Percentiles rank a stretch among this genome's conserved stretches.
These are phyloP conservation scores for Bucorvus abyssinicus DNA, from an alignment of 2,797 vertebrate species.

Conservation along the genomic window DNA sequence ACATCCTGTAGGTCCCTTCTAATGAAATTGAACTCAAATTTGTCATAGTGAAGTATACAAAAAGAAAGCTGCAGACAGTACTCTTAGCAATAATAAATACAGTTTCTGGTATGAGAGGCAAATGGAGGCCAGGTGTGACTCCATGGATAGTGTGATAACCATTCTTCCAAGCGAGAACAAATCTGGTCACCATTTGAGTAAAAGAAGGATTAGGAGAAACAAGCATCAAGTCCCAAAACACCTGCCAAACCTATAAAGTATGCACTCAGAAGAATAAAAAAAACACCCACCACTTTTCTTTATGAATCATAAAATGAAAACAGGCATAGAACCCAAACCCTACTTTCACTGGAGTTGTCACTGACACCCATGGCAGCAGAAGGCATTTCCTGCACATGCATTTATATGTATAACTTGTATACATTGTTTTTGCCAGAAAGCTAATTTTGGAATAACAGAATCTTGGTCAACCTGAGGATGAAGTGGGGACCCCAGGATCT, in stretches of 20 bases:
- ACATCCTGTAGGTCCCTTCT: background rate
- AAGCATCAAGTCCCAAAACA: constrained; percentile 75
- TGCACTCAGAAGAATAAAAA: background rate
- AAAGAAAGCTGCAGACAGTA: background rate
- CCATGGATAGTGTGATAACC: constrained; percentile 83
- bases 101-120: constrained; percentile 78
- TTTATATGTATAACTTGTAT: background rate
- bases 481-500: background rate
- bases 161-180: constrained; percentile 82
- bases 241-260: constrained; percentile 70
- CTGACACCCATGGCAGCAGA: background rate
- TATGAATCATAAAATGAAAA: constrained; percentile 23
- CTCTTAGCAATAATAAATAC: background rate
- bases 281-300: background rate
- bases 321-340: background rate
- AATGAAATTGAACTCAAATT: background rate
- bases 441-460: constrained; percentile 15
- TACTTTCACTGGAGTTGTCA: background rate
- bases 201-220: constrained; percentile 79
- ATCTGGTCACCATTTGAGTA: constrained; percentile 83
- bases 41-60: background rate
- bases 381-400: background rate
- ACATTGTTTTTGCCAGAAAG: constrained; percentile 8
- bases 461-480: background rate
- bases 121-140: constrained; percentile 83